phyloP scores from a whole-genome alignment of 1,140 invertebrate species.

The Neodiprion fabricii region DNA sequence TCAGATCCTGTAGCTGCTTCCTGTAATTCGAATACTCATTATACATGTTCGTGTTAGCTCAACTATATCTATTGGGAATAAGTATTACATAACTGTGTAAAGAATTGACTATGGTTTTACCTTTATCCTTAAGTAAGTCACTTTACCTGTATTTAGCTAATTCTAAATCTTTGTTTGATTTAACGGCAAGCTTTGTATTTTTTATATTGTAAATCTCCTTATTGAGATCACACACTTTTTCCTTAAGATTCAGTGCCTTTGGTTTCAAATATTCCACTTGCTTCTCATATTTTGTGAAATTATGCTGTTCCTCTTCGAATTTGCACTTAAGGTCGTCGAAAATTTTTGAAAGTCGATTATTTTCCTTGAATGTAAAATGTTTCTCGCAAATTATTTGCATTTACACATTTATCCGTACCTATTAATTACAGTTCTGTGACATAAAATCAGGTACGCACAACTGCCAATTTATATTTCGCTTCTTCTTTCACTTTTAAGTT shows the following conservation, averaged over 20 bases:
- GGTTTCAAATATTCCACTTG: background rate
- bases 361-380: background rate
- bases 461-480: background rate
- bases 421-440: no score
- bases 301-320: background rate
- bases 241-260: background rate
- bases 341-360: background rate
- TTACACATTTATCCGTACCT: no score
- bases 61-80: no score
- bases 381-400: background rate
- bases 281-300: background rate
- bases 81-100: no score
- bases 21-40: background rate
- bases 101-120: no score
- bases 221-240: background rate
- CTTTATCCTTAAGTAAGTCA: no score
- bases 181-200: background rate
- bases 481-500: background rate
- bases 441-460: background rate
- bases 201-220: background rate
- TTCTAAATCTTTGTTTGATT: background rate
- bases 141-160: background rate
- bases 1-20: slow-evolving; percentile 1
- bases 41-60: background rate
- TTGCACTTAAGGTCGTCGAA: background rate